Evolutionary conservation across 2,888 invertebrate species (phyloP), one percentile per base, ranked within the genome.

Genomic region (Acanthoscelides obtectus): DNA sequence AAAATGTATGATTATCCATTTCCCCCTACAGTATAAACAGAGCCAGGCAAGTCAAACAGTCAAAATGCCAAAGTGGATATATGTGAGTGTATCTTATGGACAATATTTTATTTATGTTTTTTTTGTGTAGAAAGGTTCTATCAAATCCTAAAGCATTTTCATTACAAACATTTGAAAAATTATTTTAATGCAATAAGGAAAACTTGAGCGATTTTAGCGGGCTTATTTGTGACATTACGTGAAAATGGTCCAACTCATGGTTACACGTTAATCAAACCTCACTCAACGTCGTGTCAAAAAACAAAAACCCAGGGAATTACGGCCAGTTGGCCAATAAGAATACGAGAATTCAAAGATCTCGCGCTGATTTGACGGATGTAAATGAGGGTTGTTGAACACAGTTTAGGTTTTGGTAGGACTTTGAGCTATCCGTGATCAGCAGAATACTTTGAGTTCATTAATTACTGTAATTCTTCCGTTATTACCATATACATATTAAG

Each of bases 21-120:
- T 76, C 72, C 76, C 83, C 83, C 82, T 81, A 81, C 81, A 76
- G 81, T 80, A 83, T 84, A 84, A 83, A 81, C 84, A 85, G 85
- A 85, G 84, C 84, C 45, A 45, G 45, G 45, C 45, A 45, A 45
- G 45, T 45, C 45, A 45, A 45, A 45, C 45, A 4, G 45, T 45
- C 45, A 1, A 6, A 45, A 45, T 45, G 45, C 45, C 45, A 45
- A 45, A 45, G 45, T 12, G 45, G 45, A 45, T 45, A 45, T 45
- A 45, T 45, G 45, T 12, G 45, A 45, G 45, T 45, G 45, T 45
- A 45, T 45, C 45, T 45, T 45, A 45, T 45, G 17, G 45, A 12
- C 45, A 45, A 45, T 45, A 4, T 45, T 3, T 45, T 45, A 45
- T 45, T 45, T 45, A 45, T 45, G 17, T 45, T 45, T 45, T n/a